These are phyloP conservation scores for Eospalax fontanierii DNA, from an alignment of 2,797 vertebrate genomes.

Conservation along the genomic window DNA sequence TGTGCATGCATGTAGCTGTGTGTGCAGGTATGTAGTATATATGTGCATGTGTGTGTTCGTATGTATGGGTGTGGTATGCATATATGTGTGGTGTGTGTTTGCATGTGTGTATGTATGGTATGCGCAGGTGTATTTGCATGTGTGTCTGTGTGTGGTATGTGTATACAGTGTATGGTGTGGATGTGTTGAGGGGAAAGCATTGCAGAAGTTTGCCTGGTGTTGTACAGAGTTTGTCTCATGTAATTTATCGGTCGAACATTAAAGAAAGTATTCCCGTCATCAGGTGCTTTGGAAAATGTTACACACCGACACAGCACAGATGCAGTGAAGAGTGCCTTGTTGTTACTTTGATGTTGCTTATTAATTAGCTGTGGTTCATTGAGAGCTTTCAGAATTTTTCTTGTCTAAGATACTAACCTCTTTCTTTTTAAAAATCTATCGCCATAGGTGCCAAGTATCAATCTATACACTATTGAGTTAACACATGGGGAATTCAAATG, in stretches of 20 bases:
- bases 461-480: slow-evolving; percentile 96
- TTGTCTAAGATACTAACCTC: slow-evolving; percentile 22
- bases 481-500: slow-evolving; percentile 97
- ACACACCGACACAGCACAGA: slow-evolving; percentile 8
- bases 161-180: not conserved
- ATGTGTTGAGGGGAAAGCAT: not conserved
- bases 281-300: slow-evolving; percentile 46
- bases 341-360: not conserved
- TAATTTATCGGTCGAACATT: not conserved
- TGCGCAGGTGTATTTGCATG: not conserved
- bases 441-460: slow-evolving; percentile 88
- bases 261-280: slow-evolving; percentile 47
- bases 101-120: not conserved
- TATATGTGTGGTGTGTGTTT: not conserved
- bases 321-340: not conserved
- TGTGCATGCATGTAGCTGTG: not conserved
- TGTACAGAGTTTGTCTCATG: slow-evolving; percentile 36
- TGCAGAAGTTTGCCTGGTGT: slow-evolving; percentile 14
- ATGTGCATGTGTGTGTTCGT: not conserved
- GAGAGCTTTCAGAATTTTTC: slow-evolving; percentile 43
- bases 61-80: not conserved
- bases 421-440: slow-evolving; percentile 56
- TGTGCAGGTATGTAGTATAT: not conserved
- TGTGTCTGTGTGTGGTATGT: not conserved
- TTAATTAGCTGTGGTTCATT: slow-evolving; percentile 31